A percentile compares a stretch with the other conserved stretches of the same genome.
These are phyloP conservation scores for Cladorhizidae sp. DNA, from an alignment of 37 sponge, comb jelly and placozoan species.

Conservation along the genomic window DNA sequence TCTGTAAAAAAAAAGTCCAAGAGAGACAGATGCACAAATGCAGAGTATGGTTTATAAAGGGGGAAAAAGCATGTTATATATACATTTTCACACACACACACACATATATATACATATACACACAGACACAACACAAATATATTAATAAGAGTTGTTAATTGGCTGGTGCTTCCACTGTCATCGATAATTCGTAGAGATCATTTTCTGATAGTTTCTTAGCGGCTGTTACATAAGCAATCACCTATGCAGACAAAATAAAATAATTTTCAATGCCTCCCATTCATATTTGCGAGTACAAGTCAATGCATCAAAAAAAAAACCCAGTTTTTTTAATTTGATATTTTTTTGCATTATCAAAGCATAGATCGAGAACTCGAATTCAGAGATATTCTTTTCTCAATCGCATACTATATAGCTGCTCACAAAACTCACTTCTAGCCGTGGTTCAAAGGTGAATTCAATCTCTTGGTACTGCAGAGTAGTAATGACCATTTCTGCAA, in stretches of 20 bases:
- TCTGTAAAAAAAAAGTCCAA: background rate
- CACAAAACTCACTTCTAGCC: slow-evolving; percentile 60
- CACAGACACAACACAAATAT: background rate
- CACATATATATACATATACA: background rate
- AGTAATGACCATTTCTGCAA: slow-evolving; percentile 35
- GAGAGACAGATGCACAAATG: no score
- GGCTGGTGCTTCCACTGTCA: slow-evolving; percentile 13
- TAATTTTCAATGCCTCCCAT: background rate
- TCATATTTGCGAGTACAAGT: background rate
- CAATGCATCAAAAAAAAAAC: background rate
- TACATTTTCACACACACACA: no score
- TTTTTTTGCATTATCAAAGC: no score
- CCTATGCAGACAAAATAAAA: slow-evolving; percentile 11
- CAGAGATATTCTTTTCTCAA: no score
- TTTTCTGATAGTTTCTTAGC: slow-evolving; percentile 65
- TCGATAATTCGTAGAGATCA: slow-evolving; percentile 64
- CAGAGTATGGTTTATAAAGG: no score
- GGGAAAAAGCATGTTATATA: no score
- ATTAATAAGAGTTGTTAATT: background rate
- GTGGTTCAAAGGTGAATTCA: slow-evolving; percentile 46
- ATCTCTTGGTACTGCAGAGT: slow-evolving; percentile 45
- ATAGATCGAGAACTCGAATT: no score
- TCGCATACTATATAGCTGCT: no score
- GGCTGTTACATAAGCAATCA: slow-evolving; percentile 63
- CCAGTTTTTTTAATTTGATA: no score